A percentile compares a stretch with the other conserved stretches of the same genome.
Conservation (phyloP, 2,797 vertebrate species). For the Bradypus variegatus region DNA sequence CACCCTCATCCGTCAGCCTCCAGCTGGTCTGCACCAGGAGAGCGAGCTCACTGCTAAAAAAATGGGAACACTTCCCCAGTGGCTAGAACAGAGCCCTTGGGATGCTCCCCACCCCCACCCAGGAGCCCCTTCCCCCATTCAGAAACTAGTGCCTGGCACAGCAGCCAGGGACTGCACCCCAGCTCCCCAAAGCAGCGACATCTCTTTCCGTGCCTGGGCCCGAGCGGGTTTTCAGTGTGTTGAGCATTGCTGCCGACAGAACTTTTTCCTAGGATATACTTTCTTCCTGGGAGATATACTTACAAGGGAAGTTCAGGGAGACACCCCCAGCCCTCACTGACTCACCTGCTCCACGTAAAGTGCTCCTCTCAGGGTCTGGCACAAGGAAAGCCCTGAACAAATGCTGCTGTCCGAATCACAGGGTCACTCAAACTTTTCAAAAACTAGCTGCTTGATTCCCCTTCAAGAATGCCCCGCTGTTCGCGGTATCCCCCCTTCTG, state of each 20-base stretch:
- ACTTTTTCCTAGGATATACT: too few species aligned
- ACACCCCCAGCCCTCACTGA: neutral
- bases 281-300: neutral
- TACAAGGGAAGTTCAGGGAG: neutral
- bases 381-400: neutral
- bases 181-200: neutral
- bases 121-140: neutral
- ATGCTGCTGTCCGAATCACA: neutral
- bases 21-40: too few species aligned
- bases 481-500: too few species aligned
- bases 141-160: neutral
- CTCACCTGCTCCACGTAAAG: too few species aligned
- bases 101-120: fast-evolving
- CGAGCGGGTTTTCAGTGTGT: fast-evolving
- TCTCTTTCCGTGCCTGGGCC: neutral
- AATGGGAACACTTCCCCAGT: too few species aligned
- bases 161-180: neutral
- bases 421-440: neutral
- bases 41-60: too few species aligned
- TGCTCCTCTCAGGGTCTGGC: neutral
- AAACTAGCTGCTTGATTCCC: neutral
- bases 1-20: neutral
- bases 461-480: neutral
- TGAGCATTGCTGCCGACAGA: neutral
- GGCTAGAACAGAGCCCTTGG: neutral